These are phyloP conservation scores for Atta texana DNA, from an alignment of 1,140 invertebrate species.

Conservation along the genomic window DNA sequence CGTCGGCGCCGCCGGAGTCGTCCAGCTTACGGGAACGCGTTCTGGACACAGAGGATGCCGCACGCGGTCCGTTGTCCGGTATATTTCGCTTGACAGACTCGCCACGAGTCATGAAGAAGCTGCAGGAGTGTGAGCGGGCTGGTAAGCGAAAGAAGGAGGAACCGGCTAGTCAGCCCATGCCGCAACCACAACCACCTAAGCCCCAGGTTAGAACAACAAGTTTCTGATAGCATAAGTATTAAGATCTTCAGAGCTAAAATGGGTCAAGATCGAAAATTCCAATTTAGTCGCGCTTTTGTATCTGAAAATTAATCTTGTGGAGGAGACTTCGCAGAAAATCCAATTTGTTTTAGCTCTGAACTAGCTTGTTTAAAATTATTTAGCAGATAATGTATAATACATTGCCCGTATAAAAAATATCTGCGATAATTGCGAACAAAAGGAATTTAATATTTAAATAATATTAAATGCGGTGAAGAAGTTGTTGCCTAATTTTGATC, in stretches of 20 bases:
- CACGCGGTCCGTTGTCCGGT: slow-evolving; percentile 94
- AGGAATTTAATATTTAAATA: neutral
- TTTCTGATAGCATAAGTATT: neutral
- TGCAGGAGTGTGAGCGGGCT: slow-evolving; percentile 92
- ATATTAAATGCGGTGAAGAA: neutral
- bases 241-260: slow-evolving; percentile 8
- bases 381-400: neutral
- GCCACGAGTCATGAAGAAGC: slow-evolving; percentile 94
- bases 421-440: neutral
- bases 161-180: slow-evolving; percentile 82
- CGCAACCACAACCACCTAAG: slow-evolving; percentile 86
- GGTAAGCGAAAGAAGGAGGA: slow-evolving; percentile 92
- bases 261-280: neutral
- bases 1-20: slow-evolving; percentile 79
- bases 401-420: neutral
- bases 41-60: slow-evolving; percentile 95
- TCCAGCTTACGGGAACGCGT: slow-evolving; percentile 89
- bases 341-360: slow-evolving; percentile 26
- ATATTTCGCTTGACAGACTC: slow-evolving; percentile 96
- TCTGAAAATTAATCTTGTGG: neutral
- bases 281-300: neutral
- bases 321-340: neutral
- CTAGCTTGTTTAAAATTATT: neutral
- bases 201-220: slow-evolving; percentile 80
- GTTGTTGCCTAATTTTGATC: neutral